Conservation (phyloP, 2,888 invertebrate genomes). For the Hirtodrosophila duncani region DNA sequence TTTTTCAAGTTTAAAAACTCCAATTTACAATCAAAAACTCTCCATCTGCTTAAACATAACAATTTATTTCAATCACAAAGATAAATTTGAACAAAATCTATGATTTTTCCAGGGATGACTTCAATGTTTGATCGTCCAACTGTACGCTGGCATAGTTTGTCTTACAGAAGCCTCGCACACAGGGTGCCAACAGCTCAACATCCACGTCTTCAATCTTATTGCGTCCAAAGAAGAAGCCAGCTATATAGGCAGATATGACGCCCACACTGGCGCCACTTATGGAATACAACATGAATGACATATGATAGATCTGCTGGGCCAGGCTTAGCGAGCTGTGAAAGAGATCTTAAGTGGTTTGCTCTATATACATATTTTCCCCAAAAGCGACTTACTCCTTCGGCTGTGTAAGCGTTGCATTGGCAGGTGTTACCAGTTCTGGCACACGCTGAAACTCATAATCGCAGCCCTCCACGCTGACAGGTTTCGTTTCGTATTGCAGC, state of each 20-base stretch:
- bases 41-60: neutral
- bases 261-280: slow-evolving; percentile 82
- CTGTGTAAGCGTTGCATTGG: slow-evolving; percentile 39
- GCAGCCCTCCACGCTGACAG: slow-evolving; percentile 79
- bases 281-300: slow-evolving; percentile 86
- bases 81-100: slow-evolving; percentile 25
- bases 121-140: slow-evolving; percentile 46
- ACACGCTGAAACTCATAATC: slow-evolving; percentile 80
- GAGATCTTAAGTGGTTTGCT: no score
- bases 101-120: slow-evolving; percentile 19
- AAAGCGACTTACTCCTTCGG: slow-evolving; percentile 28
- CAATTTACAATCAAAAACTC: neutral
- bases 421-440: slow-evolving; percentile 14
- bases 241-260: slow-evolving; percentile 80
- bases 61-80: slow-evolving; percentile 40
- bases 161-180: slow-evolving; percentile 80
- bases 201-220: slow-evolving; percentile 81
- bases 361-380: no score
- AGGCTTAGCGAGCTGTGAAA: slow-evolving; percentile 41
- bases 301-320: slow-evolving; percentile 78
- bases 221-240: slow-evolving; percentile 80
- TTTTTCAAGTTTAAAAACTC: no score
- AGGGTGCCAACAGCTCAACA: slow-evolving; percentile 82
- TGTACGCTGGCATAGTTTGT: slow-evolving; percentile 65
- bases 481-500: slow-evolving; percentile 80